phyloP scores from a whole-genome alignment of 1,140 invertebrate species.

The Neodiprion lecontei region DNA sequence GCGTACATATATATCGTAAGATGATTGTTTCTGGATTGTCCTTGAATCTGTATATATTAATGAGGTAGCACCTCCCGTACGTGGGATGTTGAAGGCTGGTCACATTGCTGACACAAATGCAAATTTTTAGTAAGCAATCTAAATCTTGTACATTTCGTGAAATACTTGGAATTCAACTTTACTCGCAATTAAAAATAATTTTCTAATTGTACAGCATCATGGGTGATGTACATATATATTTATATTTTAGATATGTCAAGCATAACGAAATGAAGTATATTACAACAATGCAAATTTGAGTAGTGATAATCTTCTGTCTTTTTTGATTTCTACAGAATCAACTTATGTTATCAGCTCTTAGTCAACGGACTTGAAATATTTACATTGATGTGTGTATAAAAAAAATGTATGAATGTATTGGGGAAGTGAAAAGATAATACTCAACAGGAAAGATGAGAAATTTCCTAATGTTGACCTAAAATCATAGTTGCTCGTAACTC shows the following conservation, averaged over 20 bases:
- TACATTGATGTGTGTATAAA: neutral
- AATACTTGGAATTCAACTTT: neutral
- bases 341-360: neutral
- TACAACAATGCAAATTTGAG: too few species aligned
- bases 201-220: too few species aligned
- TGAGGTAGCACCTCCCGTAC: neutral
- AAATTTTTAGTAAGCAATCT: neutral
- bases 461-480: neutral
- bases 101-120: constrained; percentile 2
- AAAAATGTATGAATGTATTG: neutral
- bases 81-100: neutral
- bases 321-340: too few species aligned
- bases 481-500: neutral
- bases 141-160: neutral
- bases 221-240: too few species aligned
- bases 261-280: too few species aligned
- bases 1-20: neutral
- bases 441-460: neutral
- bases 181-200: too few species aligned
- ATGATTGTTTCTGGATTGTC: neutral
- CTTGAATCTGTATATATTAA: constrained; percentile 1
- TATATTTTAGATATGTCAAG: too few species aligned
- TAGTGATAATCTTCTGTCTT: too few species aligned
- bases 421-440: neutral
- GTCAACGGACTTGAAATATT: neutral